Conservation (phyloP, 2,797 vertebrate genomes). For the Tenualosa ilisha region DNA sequence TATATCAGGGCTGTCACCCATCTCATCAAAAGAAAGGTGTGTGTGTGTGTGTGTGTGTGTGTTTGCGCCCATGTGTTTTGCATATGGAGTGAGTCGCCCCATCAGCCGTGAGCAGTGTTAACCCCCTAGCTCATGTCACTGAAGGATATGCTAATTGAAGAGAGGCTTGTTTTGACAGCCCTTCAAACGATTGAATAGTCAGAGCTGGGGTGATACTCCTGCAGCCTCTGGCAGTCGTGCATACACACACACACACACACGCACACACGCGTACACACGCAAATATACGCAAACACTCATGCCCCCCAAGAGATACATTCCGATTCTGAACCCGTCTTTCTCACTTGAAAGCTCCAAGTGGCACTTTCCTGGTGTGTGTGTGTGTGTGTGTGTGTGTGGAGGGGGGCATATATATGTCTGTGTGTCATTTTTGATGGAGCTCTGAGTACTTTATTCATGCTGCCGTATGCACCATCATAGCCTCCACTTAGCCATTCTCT, state of each 20-base stretch:
- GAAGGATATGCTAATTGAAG: slow-evolving; percentile 10
- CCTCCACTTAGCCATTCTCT: neutral
- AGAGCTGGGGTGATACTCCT: slow-evolving; percentile 12
- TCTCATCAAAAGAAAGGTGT: neutral
- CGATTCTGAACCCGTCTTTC: neutral
- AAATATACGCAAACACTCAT: neutral
- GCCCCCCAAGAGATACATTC: neutral
- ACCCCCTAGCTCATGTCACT: slow-evolving; percentile 4
- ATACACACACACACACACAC: neutral
- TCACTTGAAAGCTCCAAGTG: neutral
- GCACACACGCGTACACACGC: neutral
- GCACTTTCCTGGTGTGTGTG: neutral
- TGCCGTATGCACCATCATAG: neutral
- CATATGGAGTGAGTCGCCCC: neutral
- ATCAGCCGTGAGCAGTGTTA: neutral
- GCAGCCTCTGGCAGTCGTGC: neutral
- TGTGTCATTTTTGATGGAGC: neutral
- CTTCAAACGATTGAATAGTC: neutral
- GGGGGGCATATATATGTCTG: no score
- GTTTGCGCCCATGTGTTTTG: neutral
- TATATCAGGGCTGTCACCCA: neutral
- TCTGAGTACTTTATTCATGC: neutral
- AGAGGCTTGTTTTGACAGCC: slow-evolving; percentile 6
- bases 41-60: slow-evolving; percentile 17
- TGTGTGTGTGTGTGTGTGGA: neutral